A percentile compares a stretch with the other conserved stretches of the same genome.
phyloP scores from a whole-genome alignment of 2,797 vertebrate genomes.

The Chelidonichthys spinosus region DNA sequence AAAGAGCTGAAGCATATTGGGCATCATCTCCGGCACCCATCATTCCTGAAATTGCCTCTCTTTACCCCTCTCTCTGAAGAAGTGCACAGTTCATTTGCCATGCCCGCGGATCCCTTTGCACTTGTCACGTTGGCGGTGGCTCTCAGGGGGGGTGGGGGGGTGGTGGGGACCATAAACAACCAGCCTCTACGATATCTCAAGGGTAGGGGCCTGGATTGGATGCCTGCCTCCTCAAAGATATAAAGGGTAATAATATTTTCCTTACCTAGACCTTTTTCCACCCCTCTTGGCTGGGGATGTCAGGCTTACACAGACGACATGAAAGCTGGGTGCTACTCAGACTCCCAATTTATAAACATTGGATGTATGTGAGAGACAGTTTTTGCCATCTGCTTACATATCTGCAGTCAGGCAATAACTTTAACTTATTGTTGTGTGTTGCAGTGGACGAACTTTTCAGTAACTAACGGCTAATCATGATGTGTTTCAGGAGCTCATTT shows the following conservation, averaged over 20 bases:
- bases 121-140: slow-evolving; percentile 72
- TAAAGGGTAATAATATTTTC: slow-evolving; percentile 72
- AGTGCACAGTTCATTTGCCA: slow-evolving; percentile 63
- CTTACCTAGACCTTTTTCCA: slow-evolving; percentile 39
- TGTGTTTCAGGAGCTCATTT: not conserved
- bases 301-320: slow-evolving; percentile 27
- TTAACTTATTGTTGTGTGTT: slow-evolving; percentile 4
- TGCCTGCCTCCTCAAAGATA: slow-evolving; percentile 69
- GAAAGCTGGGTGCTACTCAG: slow-evolving; percentile 24
- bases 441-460: too few relatives aligned
- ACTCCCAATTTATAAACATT: slow-evolving; percentile 23
- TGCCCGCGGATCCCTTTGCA: slow-evolving; percentile 58
- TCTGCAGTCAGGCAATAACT: slow-evolving; percentile 20
- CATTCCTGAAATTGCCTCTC: slow-evolving; percentile 78
- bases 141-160: slow-evolving; percentile 30
- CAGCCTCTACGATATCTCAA: slow-evolving; percentile 65
- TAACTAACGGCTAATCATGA: not conserved
- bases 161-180: slow-evolving; percentile 69
- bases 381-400: slow-evolving; percentile 13
- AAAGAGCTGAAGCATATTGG: slow-evolving; percentile 77
- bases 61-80: slow-evolving; percentile 65
- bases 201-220: slow-evolving; percentile 63
- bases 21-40: slow-evolving; percentile 75
- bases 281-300: slow-evolving; percentile 22
- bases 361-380: slow-evolving; percentile 20